Percentiles rank a stretch among this genome's conserved stretches.
Conservation (phyloP, 2,113 vertebrate species). For the Podilymbus podiceps region DNA sequence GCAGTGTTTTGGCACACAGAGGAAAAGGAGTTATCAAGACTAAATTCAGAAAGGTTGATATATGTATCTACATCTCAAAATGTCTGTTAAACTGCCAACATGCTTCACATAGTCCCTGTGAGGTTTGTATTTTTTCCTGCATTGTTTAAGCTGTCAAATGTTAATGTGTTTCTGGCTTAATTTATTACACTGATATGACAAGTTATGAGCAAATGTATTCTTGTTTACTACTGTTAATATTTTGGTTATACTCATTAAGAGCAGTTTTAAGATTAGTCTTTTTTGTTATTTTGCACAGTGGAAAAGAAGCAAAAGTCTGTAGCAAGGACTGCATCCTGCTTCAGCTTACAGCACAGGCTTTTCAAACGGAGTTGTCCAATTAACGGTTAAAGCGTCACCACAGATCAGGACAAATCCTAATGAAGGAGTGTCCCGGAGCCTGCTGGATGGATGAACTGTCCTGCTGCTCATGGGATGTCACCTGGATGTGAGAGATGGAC, state of each 20-base stretch:
- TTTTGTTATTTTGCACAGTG: constrained; percentile 58
- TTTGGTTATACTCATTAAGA: constrained; percentile 73
- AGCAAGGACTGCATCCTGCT: not conserved
- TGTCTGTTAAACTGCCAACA: constrained; percentile 63
- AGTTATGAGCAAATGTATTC: constrained; percentile 60
- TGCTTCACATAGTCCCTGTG: constrained; percentile 64
- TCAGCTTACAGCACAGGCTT: not conserved
- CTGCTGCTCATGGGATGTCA: not conserved
- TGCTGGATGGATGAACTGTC: not conserved
- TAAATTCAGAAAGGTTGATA: constrained; percentile 64
- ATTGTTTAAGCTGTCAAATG: constrained; percentile 72
- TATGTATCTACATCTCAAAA: constrained; percentile 63
- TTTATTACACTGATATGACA: constrained; percentile 64
- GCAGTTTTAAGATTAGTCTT: constrained; percentile 71
- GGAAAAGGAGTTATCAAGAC: constrained; percentile 62
- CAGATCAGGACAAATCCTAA: not conserved
- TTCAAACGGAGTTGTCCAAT: not conserved
- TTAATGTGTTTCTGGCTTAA: constrained; percentile 67
- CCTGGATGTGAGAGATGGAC: not conserved
- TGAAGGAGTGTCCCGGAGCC: not conserved
- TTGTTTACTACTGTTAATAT: constrained; percentile 60
- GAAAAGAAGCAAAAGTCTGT: constrained; percentile 44
- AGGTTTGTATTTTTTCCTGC: constrained; percentile 55
- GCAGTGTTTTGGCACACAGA: constrained; percentile 62
- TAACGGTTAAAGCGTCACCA: not conserved